These are phyloP conservation scores for Microctenopoma stevenorrisi DNA, from an alignment of 2,797 vertebrate species.

Conservation along the genomic window DNA sequence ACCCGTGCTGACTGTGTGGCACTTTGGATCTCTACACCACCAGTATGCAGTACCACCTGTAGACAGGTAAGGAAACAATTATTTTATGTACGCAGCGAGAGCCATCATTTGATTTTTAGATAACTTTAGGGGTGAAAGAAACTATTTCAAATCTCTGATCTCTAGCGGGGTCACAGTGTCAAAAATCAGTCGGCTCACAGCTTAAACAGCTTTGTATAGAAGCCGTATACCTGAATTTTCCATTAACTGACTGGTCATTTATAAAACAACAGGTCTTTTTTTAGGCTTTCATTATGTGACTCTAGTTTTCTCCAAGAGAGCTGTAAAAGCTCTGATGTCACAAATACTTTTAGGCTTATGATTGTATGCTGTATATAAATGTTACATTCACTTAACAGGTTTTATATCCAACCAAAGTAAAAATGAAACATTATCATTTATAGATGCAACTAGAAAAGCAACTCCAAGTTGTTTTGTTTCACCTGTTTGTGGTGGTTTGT, in stretches of 20 bases:
- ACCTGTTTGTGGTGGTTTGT: constrained; percentile 1
- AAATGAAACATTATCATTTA: neutral
- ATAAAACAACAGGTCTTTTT: neutral
- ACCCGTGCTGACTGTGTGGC: constrained; percentile 58
- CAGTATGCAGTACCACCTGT: constrained; percentile 76
- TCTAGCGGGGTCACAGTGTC: constrained; percentile 19
- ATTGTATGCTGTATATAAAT: neutral
- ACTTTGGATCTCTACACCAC: constrained; percentile 55
- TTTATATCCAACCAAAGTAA: neutral
- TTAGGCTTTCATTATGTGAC: neutral
- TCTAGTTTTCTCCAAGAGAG: neutral
- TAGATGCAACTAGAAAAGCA: no score
- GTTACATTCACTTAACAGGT: neutral
- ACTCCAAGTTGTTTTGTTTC: neutral
- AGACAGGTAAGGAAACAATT: constrained; percentile 74
- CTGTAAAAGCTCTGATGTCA: no score
- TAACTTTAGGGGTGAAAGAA: neutral
- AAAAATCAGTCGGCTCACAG: constrained; percentile 9
- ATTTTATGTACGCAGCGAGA: neutral
- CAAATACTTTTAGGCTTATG: no score
- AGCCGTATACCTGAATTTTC: neutral
- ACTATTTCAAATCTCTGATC: constrained; percentile 31
- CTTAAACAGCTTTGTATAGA: neutral
- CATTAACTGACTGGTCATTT: neutral
- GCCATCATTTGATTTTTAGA: neutral